These are phyloP conservation scores for Macquaria australasica DNA, from an alignment of 2,113 vertebrate species.

Conservation along the genomic window DNA sequence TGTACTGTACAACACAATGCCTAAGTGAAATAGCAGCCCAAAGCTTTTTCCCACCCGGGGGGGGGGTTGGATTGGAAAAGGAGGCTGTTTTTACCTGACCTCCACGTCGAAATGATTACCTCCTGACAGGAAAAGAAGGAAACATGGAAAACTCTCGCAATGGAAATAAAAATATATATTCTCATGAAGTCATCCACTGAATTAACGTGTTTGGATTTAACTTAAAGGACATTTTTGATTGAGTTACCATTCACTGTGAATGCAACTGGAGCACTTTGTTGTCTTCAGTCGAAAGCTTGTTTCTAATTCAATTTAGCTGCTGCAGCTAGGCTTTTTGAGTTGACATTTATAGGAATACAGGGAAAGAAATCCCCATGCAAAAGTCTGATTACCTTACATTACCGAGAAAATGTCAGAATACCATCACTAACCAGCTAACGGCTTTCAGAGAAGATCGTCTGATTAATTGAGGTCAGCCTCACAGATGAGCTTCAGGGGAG, in stretches of 20 bases:
- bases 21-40: background rate
- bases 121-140: slow-evolving; percentile 27
- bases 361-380: background rate
- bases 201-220: slow-evolving; percentile 39
- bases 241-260: background rate
- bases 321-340: background rate
- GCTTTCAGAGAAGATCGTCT: background rate
- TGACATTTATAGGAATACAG: slow-evolving; percentile 4
- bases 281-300: background rate
- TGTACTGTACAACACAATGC: background rate
- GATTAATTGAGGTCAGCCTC: background rate
- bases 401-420: slow-evolving; percentile 18
- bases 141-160: slow-evolving; percentile 51
- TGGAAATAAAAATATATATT: slow-evolving; percentile 56
- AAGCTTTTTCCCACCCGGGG: background rate
- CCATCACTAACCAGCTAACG: background rate
- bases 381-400: slow-evolving; percentile 10
- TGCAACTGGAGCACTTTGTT: slow-evolving; percentile 21
- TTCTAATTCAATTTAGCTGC: slow-evolving; percentile 18
- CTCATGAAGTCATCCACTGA: background rate
- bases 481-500: background rate
- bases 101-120: background rate
- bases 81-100: slow-evolving; percentile 38
- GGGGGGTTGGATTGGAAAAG: background rate
- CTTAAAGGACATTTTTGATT: slow-evolving; percentile 33